phyloP scores from a whole-genome alignment of 2,888 invertebrate species.

The Cosmopolites sordidus region DNA sequence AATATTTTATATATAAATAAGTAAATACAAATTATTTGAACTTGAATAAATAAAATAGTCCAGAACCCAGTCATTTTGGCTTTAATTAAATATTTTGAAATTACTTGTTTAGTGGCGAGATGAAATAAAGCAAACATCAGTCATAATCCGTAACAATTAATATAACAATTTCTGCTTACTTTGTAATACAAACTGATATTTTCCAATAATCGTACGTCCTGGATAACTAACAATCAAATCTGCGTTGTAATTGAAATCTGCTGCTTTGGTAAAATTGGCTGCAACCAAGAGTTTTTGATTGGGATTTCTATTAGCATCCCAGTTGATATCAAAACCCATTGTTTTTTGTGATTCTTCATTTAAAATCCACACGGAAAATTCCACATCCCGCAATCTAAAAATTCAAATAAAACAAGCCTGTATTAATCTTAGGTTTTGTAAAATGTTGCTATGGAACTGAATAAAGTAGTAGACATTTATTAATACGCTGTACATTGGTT shows the following conservation, averaged over 20 bases:
- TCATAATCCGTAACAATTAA: constrained; percentile 6
- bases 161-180: constrained; percentile 40
- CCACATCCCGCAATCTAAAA: constrained; percentile 67
- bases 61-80: no score
- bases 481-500: no score
- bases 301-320: constrained; percentile 84
- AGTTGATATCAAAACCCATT: constrained; percentile 68
- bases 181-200: constrained; percentile 58
- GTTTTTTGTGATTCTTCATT: constrained; percentile 60
- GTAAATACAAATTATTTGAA: no score
- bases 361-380: constrained; percentile 61
- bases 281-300: constrained; percentile 64
- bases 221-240: constrained; percentile 68
- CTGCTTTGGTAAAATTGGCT: constrained; percentile 59
- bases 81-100: neutral
- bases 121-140: neutral
- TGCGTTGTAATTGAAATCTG: constrained; percentile 60
- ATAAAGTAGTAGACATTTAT: no score
- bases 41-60: no score
- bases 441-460: no score
- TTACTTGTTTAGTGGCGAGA: neutral
- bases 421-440: no score
- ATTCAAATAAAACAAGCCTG: neutral
- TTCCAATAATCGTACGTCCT: constrained; percentile 66
- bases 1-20: no score